Conservation (phyloP, 92 coral and sea anemone genomes). For the Umimayanthus kanabou region DNA sequence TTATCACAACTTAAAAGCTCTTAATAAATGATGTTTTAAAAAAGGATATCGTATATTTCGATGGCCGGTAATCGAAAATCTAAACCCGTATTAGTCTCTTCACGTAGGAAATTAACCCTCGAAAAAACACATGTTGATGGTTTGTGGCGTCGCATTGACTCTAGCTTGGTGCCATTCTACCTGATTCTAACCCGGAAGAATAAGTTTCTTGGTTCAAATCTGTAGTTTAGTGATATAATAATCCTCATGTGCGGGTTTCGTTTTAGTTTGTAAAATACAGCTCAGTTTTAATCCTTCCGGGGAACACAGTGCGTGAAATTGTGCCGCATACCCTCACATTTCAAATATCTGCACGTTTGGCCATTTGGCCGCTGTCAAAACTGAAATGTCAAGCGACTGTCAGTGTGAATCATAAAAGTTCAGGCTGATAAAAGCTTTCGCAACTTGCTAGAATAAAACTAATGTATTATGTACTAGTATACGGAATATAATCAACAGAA, state of each 20-base stretch:
- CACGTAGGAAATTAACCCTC: conserved; percentile 26
- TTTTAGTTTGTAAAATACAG: not conserved
- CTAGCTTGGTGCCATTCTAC: not conserved
- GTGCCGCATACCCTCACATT: not conserved
- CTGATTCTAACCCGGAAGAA: conserved; percentile 18
- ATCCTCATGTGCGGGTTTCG: not conserved
- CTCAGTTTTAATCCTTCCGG: conserved; percentile 34
- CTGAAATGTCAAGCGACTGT: not conserved
- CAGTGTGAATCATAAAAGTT: not conserved
- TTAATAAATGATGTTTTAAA: conserved; percentile 9
- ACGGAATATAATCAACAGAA: too few species aligned
- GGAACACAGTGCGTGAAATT: conserved; percentile 9
- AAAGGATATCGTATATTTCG: not conserved
- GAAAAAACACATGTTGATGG: not conserved
- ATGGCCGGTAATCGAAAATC: conserved; percentile 16
- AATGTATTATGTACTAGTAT: too few species aligned
- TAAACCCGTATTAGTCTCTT: not conserved
- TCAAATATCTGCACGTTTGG: conserved; percentile 37
- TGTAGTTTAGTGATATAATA: not conserved
- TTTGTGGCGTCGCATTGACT: not conserved
- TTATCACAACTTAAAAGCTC: conserved; percentile 24
- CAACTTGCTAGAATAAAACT: too few species aligned
- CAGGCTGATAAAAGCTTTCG: not conserved
- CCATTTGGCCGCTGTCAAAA: not conserved
- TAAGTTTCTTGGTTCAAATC: not conserved